Evolutionary conservation across 2,113 vertebrate genomes (phyloP).

Genomic region (Ramphastos sulfuratus): DNA sequence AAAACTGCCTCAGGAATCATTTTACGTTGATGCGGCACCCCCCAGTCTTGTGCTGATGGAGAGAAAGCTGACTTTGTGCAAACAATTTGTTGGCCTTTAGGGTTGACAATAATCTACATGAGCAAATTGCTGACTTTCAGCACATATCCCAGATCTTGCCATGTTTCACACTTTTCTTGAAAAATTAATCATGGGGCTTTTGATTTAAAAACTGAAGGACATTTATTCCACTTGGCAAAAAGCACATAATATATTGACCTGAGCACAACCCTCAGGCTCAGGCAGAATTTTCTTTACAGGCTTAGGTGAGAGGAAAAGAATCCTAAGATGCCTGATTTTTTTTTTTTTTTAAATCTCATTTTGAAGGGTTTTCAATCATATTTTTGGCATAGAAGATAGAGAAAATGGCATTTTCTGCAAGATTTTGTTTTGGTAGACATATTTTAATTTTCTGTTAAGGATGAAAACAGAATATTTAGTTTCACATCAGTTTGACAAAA

Average conservation of each 20-base stretch:
- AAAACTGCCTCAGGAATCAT: background rate
- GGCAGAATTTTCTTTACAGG: background rate
- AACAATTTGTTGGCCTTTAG: background rate
- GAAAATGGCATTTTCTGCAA: background rate
- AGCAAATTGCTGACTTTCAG: background rate
- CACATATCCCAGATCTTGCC: background rate
- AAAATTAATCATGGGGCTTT: background rate
- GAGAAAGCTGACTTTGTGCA: background rate
- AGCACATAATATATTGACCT: background rate
- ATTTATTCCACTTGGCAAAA: background rate
- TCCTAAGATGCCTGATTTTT: too few species aligned
- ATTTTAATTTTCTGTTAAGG: background rate
- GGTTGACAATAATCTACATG: background rate
- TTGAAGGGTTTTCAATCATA: background rate
- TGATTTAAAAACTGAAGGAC: background rate
- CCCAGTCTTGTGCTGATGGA: accelerated
- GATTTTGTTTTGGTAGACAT: background rate
- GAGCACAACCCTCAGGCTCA: background rate
- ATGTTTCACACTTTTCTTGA: background rate
- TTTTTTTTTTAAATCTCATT: too few species aligned
- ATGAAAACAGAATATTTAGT: background rate
- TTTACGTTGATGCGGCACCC: accelerated
- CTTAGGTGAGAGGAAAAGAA: background rate
- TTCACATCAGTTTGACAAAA: background rate
- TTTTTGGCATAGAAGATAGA: background rate